These are phyloP conservation scores for Psittacula echo DNA, from an alignment of 2,797 vertebrate species.

Conservation along the genomic window DNA sequence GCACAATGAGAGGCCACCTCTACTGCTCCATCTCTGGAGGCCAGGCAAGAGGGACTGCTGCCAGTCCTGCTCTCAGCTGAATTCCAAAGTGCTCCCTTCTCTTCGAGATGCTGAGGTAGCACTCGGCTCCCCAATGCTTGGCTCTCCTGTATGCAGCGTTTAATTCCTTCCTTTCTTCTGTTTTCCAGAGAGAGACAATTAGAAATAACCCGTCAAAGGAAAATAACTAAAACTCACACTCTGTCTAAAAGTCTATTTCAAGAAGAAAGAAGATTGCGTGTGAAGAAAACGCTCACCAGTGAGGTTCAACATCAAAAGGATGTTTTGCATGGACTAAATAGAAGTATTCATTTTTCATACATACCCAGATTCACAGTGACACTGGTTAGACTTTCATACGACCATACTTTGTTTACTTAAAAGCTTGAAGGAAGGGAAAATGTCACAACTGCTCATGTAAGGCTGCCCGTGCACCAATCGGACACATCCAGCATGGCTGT, in stretches of 20 bases:
- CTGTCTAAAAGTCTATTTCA: neutral
- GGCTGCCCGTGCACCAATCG: neutral
- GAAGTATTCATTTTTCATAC: constrained; percentile 37
- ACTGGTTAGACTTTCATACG: constrained; percentile 32
- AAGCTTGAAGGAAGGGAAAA: constrained; percentile 62
- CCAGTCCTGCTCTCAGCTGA: neutral
- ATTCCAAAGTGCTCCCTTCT: neutral
- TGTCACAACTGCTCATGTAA: constrained; percentile 66
- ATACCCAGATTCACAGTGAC: constrained; percentile 53
- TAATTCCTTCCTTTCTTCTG: neutral
- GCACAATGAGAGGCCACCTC: neutral
- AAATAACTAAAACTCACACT: neutral
- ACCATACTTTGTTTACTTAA: constrained; percentile 69
- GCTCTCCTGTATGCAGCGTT: neutral
- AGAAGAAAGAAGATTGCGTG: neutral
- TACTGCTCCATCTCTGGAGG: neutral
- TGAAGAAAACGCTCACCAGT: constrained; percentile 10
- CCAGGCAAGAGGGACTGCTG: neutral
- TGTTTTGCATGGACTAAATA: constrained; percentile 38
- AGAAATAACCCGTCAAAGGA: neutral
- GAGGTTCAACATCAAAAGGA: constrained; percentile 39
- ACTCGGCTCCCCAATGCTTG: neutral
- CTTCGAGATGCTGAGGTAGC: neutral
- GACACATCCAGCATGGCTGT: constrained; percentile 62
- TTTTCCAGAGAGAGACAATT: neutral